Evolutionary conservation across 2,888 invertebrate genomes (phyloP), one percentile per base, ranked within the genome.

Genomic region (Machimus rusticus): DNA sequence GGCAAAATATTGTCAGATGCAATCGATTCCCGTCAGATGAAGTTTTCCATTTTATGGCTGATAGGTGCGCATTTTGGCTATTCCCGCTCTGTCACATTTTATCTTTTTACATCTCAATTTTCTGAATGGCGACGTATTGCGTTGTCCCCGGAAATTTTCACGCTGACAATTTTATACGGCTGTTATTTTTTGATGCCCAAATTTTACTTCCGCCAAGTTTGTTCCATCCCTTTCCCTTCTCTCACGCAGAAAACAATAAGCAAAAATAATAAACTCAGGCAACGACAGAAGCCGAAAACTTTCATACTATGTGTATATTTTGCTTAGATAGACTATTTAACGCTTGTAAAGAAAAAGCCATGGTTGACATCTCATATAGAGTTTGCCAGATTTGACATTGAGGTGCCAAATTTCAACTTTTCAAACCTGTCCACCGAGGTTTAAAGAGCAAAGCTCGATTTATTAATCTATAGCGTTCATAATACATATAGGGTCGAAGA

Each of bases 21-120:
- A 78, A 78, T 78, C 39, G 46, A 78, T 78, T 78, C 23, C 39
- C 37, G 78, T 78, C 78, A 78, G 46, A 78, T 78, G 78, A 78
- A 78, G 43, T 43, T 78, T 39, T 46, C 37, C 78, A 39, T 23
- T 78, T 78, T 78, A 78, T 46, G 78, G 46, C 43, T 39, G 39
- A 43, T 23, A 43, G 78, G 76, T 76, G 76, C 8, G 23, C 76
- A 23, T 43, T 43, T 78, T 14, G 43, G 78, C 66, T 66, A 66
- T 66, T 66, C 66, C 23, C 19, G 66, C 6, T 2, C 12, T 28
- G 66, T 8, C 66, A 66, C 28, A 6, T 66, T 66, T 66, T 66
- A 66, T 66, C 66, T 66, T 66, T 46, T 66, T 23, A 66, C 66
- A 19, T 66, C 66, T 66, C 66, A 66, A 66, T 66, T 66, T 66